Conservation (phyloP, 2,888 invertebrate species). For the Adela reaumurella region DNA sequence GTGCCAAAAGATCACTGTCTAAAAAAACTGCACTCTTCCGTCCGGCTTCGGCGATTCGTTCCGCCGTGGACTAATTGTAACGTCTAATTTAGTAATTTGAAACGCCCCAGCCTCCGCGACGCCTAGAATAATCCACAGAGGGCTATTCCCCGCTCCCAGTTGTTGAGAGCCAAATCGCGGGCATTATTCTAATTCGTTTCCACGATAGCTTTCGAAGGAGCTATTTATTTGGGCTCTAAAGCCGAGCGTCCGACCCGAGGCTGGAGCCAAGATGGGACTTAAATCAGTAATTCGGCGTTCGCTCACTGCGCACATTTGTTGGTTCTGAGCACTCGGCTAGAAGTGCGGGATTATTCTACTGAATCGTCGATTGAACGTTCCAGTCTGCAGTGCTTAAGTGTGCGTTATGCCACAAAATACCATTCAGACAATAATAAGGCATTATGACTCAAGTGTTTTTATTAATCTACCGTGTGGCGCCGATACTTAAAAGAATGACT, state of each 20-base stretch:
- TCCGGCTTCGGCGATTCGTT: neutral
- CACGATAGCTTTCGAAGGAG: constrained; percentile 50
- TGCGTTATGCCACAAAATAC: too few species aligned
- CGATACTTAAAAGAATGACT: too few species aligned
- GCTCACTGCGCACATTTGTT: neutral
- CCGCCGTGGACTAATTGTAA: neutral
- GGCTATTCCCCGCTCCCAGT: constrained; percentile 44
- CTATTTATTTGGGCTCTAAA: constrained; percentile 48
- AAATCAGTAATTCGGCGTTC: neutral
- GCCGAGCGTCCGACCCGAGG: constrained; percentile 27
- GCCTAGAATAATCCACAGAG: constrained; percentile 50
- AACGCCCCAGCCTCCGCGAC: constrained; percentile 31
- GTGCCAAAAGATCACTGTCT: neutral
- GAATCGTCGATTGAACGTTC: too few species aligned
- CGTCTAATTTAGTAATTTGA: neutral
- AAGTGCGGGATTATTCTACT: neutral
- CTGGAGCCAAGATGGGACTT: neutral
- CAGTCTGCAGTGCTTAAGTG: too few species aligned
- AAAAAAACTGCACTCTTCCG: neutral
- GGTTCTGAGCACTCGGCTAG: neutral
- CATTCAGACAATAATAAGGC: too few species aligned
- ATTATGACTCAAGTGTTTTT: too few species aligned
- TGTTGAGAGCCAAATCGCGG: constrained; percentile 53
- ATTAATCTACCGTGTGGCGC: too few species aligned
- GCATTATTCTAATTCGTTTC: constrained; percentile 54